These are phyloP conservation scores for Allygus modestus DNA, from an alignment of 2,888 invertebrate species.

Conservation along the genomic window DNA sequence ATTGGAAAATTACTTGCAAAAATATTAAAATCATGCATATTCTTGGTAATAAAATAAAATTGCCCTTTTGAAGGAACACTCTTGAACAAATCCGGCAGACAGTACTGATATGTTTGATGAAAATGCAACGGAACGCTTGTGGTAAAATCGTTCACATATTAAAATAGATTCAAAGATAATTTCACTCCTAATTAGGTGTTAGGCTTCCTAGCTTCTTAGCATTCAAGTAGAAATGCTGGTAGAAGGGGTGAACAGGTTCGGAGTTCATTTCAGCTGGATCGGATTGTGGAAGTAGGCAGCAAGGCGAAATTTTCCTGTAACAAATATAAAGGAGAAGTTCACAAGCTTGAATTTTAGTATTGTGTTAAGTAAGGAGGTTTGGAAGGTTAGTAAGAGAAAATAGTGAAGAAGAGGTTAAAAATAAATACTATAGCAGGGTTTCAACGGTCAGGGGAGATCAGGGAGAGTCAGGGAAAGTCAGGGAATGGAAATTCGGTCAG, in stretches of 20 bases:
- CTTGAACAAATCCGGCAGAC: constrained; percentile 34
- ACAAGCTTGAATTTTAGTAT: too few species aligned
- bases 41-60: constrained; percentile 49
- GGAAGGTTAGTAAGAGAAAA: too few species aligned
- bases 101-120: not conserved
- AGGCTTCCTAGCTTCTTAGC: not conserved
- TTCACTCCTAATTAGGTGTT: not conserved
- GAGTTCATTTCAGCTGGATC: constrained; percentile 15
- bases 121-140: not conserved
- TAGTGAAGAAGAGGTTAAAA: too few species aligned
- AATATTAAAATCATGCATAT: constrained; percentile 50
- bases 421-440: too few species aligned
- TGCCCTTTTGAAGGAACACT: constrained; percentile 9
- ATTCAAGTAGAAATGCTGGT: not conserved
- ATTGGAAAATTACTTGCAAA: constrained; percentile 24
- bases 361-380: too few species aligned
- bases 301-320: constrained; percentile 74
- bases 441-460: too few species aligned
- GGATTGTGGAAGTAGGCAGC: constrained; percentile 74
- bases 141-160: constrained; percentile 6
- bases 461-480: too few species aligned
- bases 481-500: too few species aligned
- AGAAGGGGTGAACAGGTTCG: not conserved
- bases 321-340: constrained; percentile 69
- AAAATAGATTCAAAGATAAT: not conserved